Evolutionary conservation across 2,797 vertebrate species (phyloP), one percentile per base, ranked within the genome.

Genomic region (Liasis olivaceus): DNA sequence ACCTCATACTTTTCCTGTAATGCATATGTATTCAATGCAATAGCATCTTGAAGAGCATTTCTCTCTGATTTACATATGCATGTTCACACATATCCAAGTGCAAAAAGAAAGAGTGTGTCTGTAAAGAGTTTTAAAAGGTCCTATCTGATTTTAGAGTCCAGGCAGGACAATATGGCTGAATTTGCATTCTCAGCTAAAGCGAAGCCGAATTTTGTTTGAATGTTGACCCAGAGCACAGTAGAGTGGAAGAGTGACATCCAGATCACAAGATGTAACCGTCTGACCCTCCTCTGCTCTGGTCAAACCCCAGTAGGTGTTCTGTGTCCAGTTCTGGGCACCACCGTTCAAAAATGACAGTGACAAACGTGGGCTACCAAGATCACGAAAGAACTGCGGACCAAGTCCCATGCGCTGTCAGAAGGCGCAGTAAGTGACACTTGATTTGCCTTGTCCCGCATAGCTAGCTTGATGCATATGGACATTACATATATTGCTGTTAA

Each of bases 1-100:
- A 22, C 91, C 92, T 90, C 56, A n/a, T 90, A 91, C 59, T 22
- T 93, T 47, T 89, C 93, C 77, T 91, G 85, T 63, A 69, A 58
- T 91, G 77, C 63, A 90, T 58, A 4, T 88, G 72, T 31, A 22
- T 1, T 59, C 66, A n/a, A 51, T 4, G 20, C 6, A 89, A 62
- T 20, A 89, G 20, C 36, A 89, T 91, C 62, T 89, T 24, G 54
- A 24, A 47, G 5, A 42, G 15, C 6, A 13, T 24, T 69, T 87
- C 31, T 60, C 20, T 60, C 58, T 13, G 17, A 22, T 11, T 11
- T n/a, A 51, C 36, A 47, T 4, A 84, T 3, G 51, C 11, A 77
- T 13, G 17, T 3, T n/a, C 15, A 66, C 15, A 22, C 17, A 22
- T n/a, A 66, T 47, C 42, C 42, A 87, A 51, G n/a, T 9, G 26